phyloP scores from a whole-genome alignment of 2,888 invertebrate species.

The Lissocephala sabroskyi region DNA sequence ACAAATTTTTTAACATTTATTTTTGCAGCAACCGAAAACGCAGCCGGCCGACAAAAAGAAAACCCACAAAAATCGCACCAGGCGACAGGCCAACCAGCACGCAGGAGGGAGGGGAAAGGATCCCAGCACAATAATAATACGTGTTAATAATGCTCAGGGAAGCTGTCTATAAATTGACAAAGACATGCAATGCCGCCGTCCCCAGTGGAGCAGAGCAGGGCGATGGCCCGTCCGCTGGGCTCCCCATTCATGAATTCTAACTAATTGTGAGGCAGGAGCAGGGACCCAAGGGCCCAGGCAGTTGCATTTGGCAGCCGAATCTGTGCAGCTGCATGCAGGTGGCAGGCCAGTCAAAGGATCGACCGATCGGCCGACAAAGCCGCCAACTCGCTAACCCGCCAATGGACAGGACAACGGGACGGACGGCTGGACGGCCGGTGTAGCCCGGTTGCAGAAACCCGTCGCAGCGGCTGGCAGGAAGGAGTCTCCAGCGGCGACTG shows the following conservation, averaged over 20 bases:
- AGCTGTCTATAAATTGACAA: constrained; percentile 67
- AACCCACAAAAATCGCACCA: constrained; percentile 43
- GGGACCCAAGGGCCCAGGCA: too few species aligned
- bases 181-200: constrained; percentile 69
- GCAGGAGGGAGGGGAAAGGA: constrained; percentile 15
- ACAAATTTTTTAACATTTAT: constrained; percentile 52
- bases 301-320: constrained; percentile 28
- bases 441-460: constrained; percentile 37
- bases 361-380: not conserved
- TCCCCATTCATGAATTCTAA: constrained; percentile 69
- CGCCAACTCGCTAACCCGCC: too few species aligned
- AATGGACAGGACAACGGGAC: too few species aligned
- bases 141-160: constrained; percentile 66
- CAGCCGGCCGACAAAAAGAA: constrained; percentile 14
- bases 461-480: constrained; percentile 37
- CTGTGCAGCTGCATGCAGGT: constrained; percentile 69
- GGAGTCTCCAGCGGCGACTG: constrained; percentile 22
- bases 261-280: constrained; percentile 67
- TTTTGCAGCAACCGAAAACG: constrained; percentile 24
- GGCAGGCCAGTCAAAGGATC: constrained; percentile 20
- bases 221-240: too few species aligned
- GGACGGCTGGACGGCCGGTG: constrained; percentile 21
- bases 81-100: constrained; percentile 10
- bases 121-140: constrained; percentile 50
- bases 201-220: too few species aligned